phyloP scores from a whole-genome alignment of 2,113 vertebrate species.

The Hyperopisus bebe region DNA sequence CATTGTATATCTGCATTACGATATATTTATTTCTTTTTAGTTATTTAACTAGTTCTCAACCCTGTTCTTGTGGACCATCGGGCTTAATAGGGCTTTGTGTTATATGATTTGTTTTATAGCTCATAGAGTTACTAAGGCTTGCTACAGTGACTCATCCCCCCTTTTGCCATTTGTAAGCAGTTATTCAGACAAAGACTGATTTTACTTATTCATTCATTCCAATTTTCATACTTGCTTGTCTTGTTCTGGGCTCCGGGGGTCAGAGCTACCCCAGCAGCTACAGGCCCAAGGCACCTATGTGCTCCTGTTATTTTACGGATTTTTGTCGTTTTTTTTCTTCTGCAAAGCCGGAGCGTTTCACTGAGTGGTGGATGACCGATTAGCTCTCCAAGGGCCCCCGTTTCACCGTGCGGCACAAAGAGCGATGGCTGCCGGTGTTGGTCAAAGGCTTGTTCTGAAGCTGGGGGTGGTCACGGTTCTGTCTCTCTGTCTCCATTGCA shows the following conservation, averaged over 20 bases:
- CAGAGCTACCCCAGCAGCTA: neutral
- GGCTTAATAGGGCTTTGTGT: neutral
- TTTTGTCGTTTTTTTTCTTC: neutral
- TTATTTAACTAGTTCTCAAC: neutral
- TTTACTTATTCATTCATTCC: neutral
- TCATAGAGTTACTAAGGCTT: neutral
- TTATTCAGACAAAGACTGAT: neutral
- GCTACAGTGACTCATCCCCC: neutral
- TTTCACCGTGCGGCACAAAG: neutral
- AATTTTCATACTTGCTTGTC: neutral
- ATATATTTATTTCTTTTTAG: neutral
- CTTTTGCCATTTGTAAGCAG: neutral
- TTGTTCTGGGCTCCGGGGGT: neutral
- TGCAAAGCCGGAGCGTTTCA: neutral
- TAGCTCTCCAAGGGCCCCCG: neutral
- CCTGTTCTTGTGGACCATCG: neutral
- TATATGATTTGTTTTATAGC: neutral
- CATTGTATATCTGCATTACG: neutral
- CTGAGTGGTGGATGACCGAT: neutral
- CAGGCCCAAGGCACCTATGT: neutral
- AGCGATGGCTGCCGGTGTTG: too few species aligned
- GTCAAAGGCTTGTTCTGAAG: neutral
- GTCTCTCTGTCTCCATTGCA: slow-evolving; percentile 39
- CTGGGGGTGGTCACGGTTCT: neutral
- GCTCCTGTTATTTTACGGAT: neutral